A percentile compares a stretch with the other conserved stretches of the same genome.
These are phyloP conservation scores for Triops longicaudatus DNA, from an alignment of 1,140 invertebrate genomes.

Conservation along the genomic window DNA sequence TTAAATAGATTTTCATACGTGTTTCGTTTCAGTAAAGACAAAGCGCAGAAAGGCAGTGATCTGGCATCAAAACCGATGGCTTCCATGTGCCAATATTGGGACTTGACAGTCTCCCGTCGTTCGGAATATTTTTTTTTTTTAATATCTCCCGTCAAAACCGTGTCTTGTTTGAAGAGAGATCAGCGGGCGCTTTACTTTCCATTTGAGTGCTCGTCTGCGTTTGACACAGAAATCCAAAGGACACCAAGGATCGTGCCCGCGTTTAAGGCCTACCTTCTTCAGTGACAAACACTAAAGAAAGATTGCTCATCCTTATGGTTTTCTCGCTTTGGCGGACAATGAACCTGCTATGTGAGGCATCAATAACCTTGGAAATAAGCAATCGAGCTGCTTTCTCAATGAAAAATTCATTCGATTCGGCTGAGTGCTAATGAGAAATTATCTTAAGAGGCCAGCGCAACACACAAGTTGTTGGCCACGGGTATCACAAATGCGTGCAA, in stretches of 20 bases:
- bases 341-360: not conserved
- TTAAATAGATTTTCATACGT: too few species aligned
- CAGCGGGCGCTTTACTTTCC: not conserved
- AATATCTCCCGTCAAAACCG: not conserved
- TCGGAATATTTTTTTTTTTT: not conserved
- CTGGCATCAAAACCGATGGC: not conserved
- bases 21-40: too few species aligned
- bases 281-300: not conserved
- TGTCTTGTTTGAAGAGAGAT: not conserved
- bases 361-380: not conserved
- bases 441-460: conserved; percentile 4
- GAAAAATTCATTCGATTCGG: not conserved
- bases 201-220: not conserved
- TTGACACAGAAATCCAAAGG: not conserved
- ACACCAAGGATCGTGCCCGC: not conserved
- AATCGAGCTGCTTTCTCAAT: not conserved
- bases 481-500: not conserved
- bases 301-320: not conserved
- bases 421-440: not conserved
- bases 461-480: not conserved
- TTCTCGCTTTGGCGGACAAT: not conserved
- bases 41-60: not conserved
- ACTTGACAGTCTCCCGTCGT: not conserved
- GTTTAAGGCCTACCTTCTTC: not conserved
- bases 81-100: not conserved